Base-by-base conservation (phyloP, 2,113 vertebrate species). In the Etia nguti region DNA sequence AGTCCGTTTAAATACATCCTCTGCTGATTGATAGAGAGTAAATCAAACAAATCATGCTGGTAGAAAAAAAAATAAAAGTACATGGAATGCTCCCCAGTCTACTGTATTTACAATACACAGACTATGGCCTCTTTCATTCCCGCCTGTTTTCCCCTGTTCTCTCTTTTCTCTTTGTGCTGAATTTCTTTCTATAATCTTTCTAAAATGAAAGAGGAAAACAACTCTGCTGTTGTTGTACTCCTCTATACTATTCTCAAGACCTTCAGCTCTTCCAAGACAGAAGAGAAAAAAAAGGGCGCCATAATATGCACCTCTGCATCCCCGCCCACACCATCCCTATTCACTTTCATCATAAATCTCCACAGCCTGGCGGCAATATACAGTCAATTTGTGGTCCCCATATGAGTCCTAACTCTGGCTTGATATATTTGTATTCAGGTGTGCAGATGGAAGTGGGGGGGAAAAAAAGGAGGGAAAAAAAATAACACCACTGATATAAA, bases 291-390 rank as follows among this genome's bases (percentile, higher is more conserved):
- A 75, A 34, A 77, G 46, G 26, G 20, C 70, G 18, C 75, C 85
- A 88, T 90, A 88, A 90, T 86, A 20, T 89, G 85, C 89, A 93
- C 93, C 90, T 91, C 88, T 91, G 88, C 89, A 62, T 68, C 59
- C 59, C 93, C 88, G 73, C 93, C 90, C 94, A 93, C 93, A 77
- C 88, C 83, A 20, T 84, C 89, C 87, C 90, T 57, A 62, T 90
- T 93, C 90, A 79, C 89, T 90, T 91, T 83, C 88, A 90, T 86
- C 92, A 62, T 95, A 93, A 94, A 93, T 94, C 92, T 95, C 87
- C 70, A 13, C 80, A 56, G 81, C 80, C 86, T 75, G 92, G 84
- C 91, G 57, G 84, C 83, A 90, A 90, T 86, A 90, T 73, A 81
- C 55, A 29, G 80, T 88, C 92, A 90, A 91, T 92, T 93, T 94